Evolutionary conservation across 2,797 vertebrate genomes (phyloP), one percentile per base, ranked within the genome.

Genomic region (Odontamblyopus rebecca): DNA sequence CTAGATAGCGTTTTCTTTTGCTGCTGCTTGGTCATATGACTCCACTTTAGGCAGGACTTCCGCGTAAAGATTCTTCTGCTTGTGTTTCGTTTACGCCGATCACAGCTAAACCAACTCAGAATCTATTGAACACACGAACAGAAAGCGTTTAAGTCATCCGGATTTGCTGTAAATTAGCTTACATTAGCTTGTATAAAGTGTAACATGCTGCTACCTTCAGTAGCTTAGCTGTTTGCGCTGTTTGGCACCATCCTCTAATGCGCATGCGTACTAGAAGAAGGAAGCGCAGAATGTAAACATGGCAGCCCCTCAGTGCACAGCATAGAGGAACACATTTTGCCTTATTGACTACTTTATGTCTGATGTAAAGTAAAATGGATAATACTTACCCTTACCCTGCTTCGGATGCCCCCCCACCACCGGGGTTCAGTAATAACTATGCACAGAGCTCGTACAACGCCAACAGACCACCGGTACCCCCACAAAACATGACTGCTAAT

Each of bases 1-100:
- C 74, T 61, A 27, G 71, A 29, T 18, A 75, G 61, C 73, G 75
- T 82, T 65, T 83, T 74, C 54, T 80, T 23, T 79, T 4, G 18
- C 48, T 67, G 65, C 56, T 32, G 30, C 60, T 57, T 57, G 73
- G 80, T 89, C 89, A 89, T 84, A 85, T 91, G 89, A 91, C 86
- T 85, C 6, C 16, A 11, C 11, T 57, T 60, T 61, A 30, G 68
- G 11, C 18, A 30, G 38, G 65, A 87, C 86, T 90, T 90, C 89
- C 89, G 57, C 27, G 85, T 75, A 78, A 80, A 78, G 23, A 70
- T 19, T 8, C 51, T 23, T 38, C 61, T 35, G 18, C 61, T 32
- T 50, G 26, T 44, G 5, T 32, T 53, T 54, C 29, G 18, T 57
- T 68, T 56, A 1, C 60, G 0, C 74, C 72, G 62, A 76, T 73